Evolutionary conservation across 2,797 vertebrate genomes (phyloP).

Genomic region (Sciurus carolinensis): DNA sequence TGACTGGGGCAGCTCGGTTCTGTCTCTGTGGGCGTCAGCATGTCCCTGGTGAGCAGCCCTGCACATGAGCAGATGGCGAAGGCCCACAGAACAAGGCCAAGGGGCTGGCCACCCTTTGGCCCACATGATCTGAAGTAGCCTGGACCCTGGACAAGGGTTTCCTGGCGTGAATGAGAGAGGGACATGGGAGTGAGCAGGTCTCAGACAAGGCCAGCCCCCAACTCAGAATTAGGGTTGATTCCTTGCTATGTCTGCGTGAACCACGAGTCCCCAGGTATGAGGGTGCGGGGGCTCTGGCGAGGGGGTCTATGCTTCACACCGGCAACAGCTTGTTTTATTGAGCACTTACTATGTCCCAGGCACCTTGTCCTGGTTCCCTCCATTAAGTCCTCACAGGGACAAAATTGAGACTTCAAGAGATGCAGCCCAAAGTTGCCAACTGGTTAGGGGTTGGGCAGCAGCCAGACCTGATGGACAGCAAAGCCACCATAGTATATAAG

Average conservation of each 20-base stretch:
- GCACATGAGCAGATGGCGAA: fast-evolving
- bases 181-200: background rate
- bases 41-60: background rate
- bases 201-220: background rate
- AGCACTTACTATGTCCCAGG: background rate
- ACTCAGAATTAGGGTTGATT: background rate
- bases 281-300: background rate
- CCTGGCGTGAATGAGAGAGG: background rate
- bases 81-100: background rate
- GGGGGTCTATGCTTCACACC: no score
- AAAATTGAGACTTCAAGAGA: background rate
- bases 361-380: background rate
- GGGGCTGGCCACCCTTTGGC: background rate
- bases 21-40: background rate
- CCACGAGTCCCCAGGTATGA: background rate
- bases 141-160: background rate
- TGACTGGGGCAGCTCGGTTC: background rate
- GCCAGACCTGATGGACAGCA: background rate
- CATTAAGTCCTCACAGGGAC: background rate
- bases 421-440: background rate
- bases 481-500: fast-evolving
- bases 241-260: background rate
- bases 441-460: background rate
- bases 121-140: background rate
- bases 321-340: background rate